A percentile compares a stretch with the other conserved stretches of the same genome.
These are phyloP conservation scores for Spea bombifrons DNA, from an alignment of 2,113 vertebrate species.

Conservation along the genomic window DNA sequence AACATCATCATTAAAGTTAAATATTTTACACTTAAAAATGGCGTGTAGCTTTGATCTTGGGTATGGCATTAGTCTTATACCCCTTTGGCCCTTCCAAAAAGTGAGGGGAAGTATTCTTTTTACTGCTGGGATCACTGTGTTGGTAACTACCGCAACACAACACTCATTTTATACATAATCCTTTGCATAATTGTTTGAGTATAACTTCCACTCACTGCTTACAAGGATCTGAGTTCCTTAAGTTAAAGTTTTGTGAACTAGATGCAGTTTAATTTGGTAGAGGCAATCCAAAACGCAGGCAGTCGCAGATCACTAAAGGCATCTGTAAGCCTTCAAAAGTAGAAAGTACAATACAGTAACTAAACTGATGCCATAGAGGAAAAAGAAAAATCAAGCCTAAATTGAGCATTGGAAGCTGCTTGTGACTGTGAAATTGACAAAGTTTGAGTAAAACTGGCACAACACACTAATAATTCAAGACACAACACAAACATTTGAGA, in stretches of 20 bases:
- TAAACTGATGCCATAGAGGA: neutral
- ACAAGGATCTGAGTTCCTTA: too few relatives aligned
- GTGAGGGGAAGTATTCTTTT: too few relatives aligned
- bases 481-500: slow-evolving; percentile 63
- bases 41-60: too few relatives aligned
- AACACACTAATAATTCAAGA: slow-evolving; percentile 53
- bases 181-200: too few relatives aligned
- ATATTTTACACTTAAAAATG: too few relatives aligned
- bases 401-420: slow-evolving; percentile 12
- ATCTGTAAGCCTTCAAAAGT: neutral
- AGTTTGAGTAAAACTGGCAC: slow-evolving; percentile 26
- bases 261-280: slow-evolving; percentile 9
- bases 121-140: too few relatives aligned
- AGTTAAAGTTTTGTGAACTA: neutral
- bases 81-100: too few relatives aligned
- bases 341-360: neutral
- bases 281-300: neutral
- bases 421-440: slow-evolving; percentile 26
- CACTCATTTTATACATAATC: too few relatives aligned
- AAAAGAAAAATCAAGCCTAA: neutral
- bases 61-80: too few relatives aligned
- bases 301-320: neutral
- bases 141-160: too few relatives aligned
- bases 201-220: too few relatives aligned
- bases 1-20: too few relatives aligned